Conservation (phyloP, 2,888 invertebrate genomes). For the Agrochola lychnidis region DNA sequence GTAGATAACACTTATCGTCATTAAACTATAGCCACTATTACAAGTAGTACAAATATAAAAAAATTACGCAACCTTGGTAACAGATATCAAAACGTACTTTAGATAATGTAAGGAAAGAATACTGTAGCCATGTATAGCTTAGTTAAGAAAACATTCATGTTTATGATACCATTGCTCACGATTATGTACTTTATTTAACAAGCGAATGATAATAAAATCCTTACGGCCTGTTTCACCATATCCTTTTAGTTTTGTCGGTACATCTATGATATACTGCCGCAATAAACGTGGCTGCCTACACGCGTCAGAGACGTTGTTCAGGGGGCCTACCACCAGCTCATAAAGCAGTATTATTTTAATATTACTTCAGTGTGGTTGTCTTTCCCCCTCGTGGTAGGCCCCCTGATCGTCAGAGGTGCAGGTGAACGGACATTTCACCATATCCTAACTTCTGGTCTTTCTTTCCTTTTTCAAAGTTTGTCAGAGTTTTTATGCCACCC, state of each 20-base stretch:
- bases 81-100: conserved; percentile 17
- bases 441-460: not conserved
- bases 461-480: too few species aligned
- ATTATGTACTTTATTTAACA: conserved; percentile 2
- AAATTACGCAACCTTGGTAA: conserved; percentile 44
- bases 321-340: too few species aligned
- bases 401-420: not conserved
- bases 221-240: not conserved
- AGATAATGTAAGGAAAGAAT: conserved; percentile 9
- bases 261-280: not conserved
- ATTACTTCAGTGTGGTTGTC: too few species aligned
- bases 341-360: too few species aligned
- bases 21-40: conserved; percentile 8
- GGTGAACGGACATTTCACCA: not conserved
- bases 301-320: not conserved
- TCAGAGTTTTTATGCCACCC: too few species aligned
- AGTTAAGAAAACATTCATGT: not conserved
- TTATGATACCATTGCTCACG: not conserved
- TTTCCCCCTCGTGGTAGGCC: too few species aligned
- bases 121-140: conserved; percentile 1
- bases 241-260: not conserved
- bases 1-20: conserved; percentile 19
- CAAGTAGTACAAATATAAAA: conserved; percentile 27
- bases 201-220: conserved; percentile 1
- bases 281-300: too few species aligned